Conservation (phyloP, 2,797 vertebrate species). For the Epinephelus awoara region DNA sequence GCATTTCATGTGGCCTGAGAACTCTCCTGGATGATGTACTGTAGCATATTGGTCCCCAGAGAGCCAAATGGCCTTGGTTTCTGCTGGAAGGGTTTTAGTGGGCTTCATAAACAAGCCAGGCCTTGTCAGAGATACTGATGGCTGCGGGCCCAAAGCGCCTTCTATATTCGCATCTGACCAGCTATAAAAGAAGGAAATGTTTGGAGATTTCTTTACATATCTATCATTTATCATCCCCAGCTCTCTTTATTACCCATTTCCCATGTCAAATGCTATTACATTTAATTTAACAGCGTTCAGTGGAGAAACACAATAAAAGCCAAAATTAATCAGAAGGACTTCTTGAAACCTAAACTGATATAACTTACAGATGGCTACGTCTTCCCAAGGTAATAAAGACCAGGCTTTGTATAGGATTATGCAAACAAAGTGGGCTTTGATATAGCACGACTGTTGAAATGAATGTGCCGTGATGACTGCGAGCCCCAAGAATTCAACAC, state of each 20-base stretch:
- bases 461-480: constrained; percentile 67
- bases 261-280: constrained; percentile 78
- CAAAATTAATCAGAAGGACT: constrained; percentile 77
- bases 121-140: constrained; percentile 72
- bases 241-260: constrained; percentile 77
- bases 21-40: constrained; percentile 73
- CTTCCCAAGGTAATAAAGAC: constrained; percentile 73
- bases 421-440: constrained; percentile 79
- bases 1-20: constrained; percentile 70
- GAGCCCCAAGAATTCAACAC: constrained; percentile 72
- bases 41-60: constrained; percentile 64
- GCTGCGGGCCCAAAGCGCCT: constrained; percentile 50
- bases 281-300: constrained; percentile 73
- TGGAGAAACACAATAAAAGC: constrained; percentile 74
- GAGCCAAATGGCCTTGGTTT: constrained; percentile 66
- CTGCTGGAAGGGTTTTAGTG: constrained; percentile 64
- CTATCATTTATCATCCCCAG: constrained; percentile 73
- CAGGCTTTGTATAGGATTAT: constrained; percentile 76
- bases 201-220: constrained; percentile 78
- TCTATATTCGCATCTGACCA: constrained; percentile 63
- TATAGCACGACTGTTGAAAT: constrained; percentile 68
- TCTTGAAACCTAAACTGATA: constrained; percentile 75
- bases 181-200: constrained; percentile 70
- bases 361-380: constrained; percentile 79
- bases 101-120: constrained; percentile 78